A percentile compares a stretch with the other conserved stretches of the same genome.
phyloP scores from a whole-genome alignment of 2,888 invertebrate genomes.

The Dugesia japonica region DNA sequence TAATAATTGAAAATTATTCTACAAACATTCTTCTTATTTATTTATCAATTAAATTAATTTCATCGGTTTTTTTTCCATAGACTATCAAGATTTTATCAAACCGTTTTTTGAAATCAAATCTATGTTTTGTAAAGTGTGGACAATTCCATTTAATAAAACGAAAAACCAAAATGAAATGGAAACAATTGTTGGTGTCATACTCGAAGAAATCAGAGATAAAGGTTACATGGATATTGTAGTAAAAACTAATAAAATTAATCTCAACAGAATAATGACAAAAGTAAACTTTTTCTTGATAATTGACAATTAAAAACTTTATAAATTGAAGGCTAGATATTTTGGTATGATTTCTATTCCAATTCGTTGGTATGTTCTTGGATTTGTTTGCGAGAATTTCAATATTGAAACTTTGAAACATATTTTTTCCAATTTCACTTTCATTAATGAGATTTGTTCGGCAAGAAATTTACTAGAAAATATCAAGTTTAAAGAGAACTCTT shows the following conservation, averaged over 20 bases:
- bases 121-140: neutral
- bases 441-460: neutral
- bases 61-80: neutral
- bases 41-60: no score
- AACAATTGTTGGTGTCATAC: neutral
- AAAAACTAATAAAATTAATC: neutral
- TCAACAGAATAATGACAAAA: neutral
- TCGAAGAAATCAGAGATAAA: neutral
- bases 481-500: neutral
- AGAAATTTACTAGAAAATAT: neutral
- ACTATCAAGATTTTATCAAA: slow-evolving; percentile 1
- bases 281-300: neutral
- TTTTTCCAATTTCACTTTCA: neutral
- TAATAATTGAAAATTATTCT: no score
- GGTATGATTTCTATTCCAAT: neutral
- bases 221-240: neutral
- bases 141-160: neutral
- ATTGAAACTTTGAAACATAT: neutral
- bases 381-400: neutral
- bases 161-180: neutral
- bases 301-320: neutral
- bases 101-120: slow-evolving; percentile 12
- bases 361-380: neutral
- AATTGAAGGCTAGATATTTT: neutral
- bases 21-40: no score